phyloP scores from a whole-genome alignment of 2,888 invertebrate species.

The Argynnis bischoffii region DNA sequence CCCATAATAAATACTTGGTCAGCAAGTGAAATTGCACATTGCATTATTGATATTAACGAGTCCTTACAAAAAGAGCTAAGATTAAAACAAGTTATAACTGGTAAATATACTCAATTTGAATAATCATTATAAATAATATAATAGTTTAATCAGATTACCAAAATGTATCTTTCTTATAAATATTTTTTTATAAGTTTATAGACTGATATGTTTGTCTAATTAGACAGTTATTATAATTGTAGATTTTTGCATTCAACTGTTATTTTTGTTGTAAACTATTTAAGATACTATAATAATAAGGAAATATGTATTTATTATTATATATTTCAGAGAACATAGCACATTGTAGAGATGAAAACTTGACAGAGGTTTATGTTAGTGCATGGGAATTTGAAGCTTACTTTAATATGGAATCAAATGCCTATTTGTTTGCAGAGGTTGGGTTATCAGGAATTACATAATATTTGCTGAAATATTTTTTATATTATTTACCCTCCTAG shows the following conservation, averaged over 20 bases:
- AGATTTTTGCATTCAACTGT: too few species aligned
- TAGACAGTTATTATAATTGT: too few species aligned
- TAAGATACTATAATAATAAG: slow-evolving; percentile 5
- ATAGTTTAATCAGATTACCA: neutral
- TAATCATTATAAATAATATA: too few species aligned
- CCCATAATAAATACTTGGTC: slow-evolving; percentile 71
- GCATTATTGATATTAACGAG: slow-evolving; percentile 50
- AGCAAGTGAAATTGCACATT: slow-evolving; percentile 54
- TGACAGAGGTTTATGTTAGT: slow-evolving; percentile 66
- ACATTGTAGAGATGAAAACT: slow-evolving; percentile 68
- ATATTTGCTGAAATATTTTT: slow-evolving; percentile 13
- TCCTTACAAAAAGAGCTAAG: slow-evolving; percentile 57
- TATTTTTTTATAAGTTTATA: neutral
- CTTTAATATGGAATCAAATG: slow-evolving; percentile 53
- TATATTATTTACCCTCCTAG: neutral
- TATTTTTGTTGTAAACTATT: neutral
- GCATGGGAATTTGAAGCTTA: slow-evolving; percentile 71
- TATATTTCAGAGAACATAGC: slow-evolving; percentile 78
- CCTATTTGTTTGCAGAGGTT: slow-evolving; percentile 70
- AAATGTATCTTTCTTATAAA: neutral
- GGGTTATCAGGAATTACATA: slow-evolving; percentile 55
- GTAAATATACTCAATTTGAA: slow-evolving; percentile 44
- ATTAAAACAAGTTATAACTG: slow-evolving; percentile 62
- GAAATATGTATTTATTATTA: slow-evolving; percentile 28
- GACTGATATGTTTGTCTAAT: too few species aligned